These are phyloP conservation scores for Narcine bancroftii DNA, from an alignment of 2,113 vertebrate species.

Conservation along the genomic window DNA sequence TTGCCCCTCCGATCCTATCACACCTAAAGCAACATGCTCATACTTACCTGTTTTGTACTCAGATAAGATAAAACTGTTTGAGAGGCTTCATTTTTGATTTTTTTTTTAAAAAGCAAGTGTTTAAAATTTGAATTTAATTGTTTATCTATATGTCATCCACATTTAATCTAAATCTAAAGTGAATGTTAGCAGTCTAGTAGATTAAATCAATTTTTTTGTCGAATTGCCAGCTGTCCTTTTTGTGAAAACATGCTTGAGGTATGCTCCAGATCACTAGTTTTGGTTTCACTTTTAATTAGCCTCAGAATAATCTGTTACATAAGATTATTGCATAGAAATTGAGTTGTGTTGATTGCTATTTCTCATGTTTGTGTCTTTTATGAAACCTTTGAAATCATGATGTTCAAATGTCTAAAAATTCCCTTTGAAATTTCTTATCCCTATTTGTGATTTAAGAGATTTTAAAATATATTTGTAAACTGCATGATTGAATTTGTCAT, in stretches of 20 bases:
- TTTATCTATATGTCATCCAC: not conserved
- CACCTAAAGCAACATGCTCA: no score
- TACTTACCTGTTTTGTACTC: not conserved
- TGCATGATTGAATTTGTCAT: slow-evolving; percentile 36
- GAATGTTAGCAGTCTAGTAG: slow-evolving; percentile 36
- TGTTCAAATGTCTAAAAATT: slow-evolving; percentile 21
- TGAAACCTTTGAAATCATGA: slow-evolving; percentile 44
- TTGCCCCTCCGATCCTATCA: no score
- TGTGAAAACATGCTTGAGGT: slow-evolving; percentile 47
- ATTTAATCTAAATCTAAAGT: no score
- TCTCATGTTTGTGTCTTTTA: slow-evolving; percentile 46
- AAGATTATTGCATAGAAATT: slow-evolving; percentile 47
- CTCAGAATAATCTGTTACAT: slow-evolving; percentile 44
- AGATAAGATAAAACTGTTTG: not conserved
- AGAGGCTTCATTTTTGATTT: not conserved
- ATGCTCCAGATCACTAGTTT: slow-evolving; percentile 45
- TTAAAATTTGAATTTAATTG: not conserved
- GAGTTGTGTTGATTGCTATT: slow-evolving; percentile 47
- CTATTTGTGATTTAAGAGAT: slow-evolving; percentile 31
- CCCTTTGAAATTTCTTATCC: slow-evolving; percentile 5
- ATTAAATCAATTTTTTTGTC: slow-evolving; percentile 45
- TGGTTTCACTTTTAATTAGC: slow-evolving; percentile 52
- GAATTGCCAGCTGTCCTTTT: slow-evolving; percentile 42
- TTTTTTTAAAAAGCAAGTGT: not conserved
- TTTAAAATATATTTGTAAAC: slow-evolving; percentile 25